Evolutionary conservation across 2,113 vertebrate species (phyloP).

Genomic region (Mohoua ochrocephala): DNA sequence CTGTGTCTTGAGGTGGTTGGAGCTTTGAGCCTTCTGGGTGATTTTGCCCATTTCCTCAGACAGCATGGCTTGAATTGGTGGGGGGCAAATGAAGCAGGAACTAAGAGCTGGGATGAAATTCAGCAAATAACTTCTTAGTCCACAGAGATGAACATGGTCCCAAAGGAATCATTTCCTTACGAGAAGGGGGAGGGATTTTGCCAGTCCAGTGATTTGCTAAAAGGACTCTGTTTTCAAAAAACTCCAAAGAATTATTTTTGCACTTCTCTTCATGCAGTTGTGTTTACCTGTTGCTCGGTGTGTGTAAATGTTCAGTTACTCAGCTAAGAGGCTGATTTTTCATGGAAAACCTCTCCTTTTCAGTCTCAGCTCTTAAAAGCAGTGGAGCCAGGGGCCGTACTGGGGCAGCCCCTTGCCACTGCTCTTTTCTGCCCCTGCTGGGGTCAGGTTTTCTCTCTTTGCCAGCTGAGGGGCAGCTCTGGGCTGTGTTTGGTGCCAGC

Average conservation of each 20-base stretch:
- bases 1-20: not conserved
- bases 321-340: not conserved
- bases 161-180: fast-evolving
- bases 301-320: not conserved
- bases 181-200: not conserved
- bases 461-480: not conserved
- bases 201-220: not conserved
- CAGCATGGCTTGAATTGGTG: not conserved
- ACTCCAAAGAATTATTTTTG: not conserved
- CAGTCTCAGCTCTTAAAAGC: too few species aligned
- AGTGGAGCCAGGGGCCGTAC: not conserved
- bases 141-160: not conserved
- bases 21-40: not conserved
- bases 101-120: not conserved
- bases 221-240: not conserved
- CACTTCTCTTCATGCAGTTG: not conserved
- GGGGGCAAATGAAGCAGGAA: not conserved
- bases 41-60: not conserved
- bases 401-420: not conserved
- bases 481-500: not conserved
- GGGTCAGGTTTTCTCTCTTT: not conserved
- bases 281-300: not conserved
- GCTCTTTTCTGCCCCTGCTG: not conserved
- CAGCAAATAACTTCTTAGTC: not conserved
- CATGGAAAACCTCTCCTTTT: not conserved